Conservation (phyloP, 23 tunicate genomes). For the Halocynthia aurantium region DNA sequence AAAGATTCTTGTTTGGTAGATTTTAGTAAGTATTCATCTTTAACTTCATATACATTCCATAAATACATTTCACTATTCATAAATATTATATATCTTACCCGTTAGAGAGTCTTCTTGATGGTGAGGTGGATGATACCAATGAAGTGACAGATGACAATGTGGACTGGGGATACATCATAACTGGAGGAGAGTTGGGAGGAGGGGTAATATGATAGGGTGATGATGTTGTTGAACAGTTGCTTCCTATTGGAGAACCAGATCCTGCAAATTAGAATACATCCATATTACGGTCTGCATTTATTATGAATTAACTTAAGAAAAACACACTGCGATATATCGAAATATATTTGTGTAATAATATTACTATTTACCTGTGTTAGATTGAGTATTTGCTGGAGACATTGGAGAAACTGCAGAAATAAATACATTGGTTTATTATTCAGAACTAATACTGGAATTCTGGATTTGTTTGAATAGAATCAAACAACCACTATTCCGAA, state of each 20-base stretch:
- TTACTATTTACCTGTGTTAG: background rate
- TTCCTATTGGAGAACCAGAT: constrained; percentile 46
- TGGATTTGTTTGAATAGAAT: background rate
- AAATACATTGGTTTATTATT: background rate
- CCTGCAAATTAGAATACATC: constrained; percentile 3
- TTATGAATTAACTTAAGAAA: too few relatives aligned
- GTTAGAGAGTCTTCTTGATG: constrained; percentile 1
- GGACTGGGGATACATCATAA: constrained; percentile 52
- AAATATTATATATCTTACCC: background rate
- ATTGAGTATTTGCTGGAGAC: background rate
- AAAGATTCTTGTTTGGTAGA: background rate
- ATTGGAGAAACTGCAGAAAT: background rate
- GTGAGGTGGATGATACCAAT: constrained; percentile 1
- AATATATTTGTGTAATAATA: background rate
- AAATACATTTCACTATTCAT: background rate
- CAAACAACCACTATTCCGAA: too few relatives aligned
- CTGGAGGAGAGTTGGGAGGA: constrained; percentile 61
- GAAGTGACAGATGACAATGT: constrained; percentile 19
- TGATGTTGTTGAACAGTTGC: constrained; percentile 46
- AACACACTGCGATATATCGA: background rate
- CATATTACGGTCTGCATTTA: too few relatives aligned
- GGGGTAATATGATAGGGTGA: constrained; percentile 60
- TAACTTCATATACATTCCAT: background rate
- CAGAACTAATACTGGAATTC: background rate
- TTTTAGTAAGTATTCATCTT: background rate